phyloP scores from a whole-genome alignment of 2,797 vertebrate species.

The Cichlasoma orientale region DNA sequence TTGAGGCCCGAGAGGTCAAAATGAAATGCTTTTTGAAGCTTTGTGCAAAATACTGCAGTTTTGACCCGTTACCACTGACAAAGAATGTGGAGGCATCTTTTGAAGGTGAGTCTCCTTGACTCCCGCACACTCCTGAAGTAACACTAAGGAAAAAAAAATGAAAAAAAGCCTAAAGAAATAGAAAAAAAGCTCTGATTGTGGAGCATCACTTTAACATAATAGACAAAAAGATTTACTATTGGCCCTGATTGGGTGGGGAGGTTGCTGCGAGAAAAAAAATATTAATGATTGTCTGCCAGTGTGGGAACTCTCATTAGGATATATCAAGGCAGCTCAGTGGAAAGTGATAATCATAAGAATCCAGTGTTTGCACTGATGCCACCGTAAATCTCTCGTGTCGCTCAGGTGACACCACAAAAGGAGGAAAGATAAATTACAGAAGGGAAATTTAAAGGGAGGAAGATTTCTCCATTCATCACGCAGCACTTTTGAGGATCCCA shows the following conservation, averaged over 20 bases:
- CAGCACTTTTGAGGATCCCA: neutral
- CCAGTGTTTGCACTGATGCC: neutral
- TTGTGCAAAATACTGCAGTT: neutral
- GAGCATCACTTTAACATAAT: neutral
- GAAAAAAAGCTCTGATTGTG: too few relatives aligned
- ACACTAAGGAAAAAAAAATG: too few relatives aligned
- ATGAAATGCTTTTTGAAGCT: neutral
- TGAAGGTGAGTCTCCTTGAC: neutral
- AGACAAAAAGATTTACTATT: neutral
- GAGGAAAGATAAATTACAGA: neutral
- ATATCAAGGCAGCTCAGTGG: neutral
- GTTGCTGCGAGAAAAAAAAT: neutral
- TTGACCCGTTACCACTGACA: neutral
- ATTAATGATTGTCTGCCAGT: neutral
- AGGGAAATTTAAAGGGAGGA: neutral
- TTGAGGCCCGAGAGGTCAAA: neutral
- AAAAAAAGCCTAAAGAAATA: neutral
- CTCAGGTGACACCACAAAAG: neutral
- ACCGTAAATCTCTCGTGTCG: neutral
- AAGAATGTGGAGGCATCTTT: neutral
- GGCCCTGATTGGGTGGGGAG: neutral
- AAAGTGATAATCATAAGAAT: neutral
- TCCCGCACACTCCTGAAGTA: neutral
- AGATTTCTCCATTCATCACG: neutral
- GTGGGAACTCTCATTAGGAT: neutral